These are phyloP conservation scores for Artibeus jamaicensis DNA, from an alignment of 2,797 vertebrate species.

Conservation along the genomic window DNA sequence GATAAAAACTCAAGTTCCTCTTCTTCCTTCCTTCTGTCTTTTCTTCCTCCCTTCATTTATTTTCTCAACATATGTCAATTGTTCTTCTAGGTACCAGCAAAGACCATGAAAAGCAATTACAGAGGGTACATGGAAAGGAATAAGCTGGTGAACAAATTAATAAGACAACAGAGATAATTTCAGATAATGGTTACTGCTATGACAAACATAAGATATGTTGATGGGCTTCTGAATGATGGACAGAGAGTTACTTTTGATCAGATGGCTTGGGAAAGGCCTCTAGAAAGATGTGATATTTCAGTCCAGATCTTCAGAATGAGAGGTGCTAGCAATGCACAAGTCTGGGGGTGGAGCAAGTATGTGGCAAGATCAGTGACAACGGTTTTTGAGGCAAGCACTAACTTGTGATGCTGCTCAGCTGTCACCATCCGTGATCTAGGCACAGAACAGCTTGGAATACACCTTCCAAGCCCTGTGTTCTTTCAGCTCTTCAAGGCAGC, in stretches of 20 bases:
- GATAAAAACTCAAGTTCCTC: not conserved
- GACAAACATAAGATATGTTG: not conserved
- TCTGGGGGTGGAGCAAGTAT: accelerated
- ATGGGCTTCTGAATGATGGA: no score
- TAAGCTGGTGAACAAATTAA: not conserved
- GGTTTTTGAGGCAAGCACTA: accelerated
- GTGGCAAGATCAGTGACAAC: accelerated
- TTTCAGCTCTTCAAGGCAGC: not conserved
- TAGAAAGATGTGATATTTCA: not conserved
- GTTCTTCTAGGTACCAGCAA: not conserved
- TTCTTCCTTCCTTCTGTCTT: not conserved
- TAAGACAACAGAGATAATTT: not conserved
- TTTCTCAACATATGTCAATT: not conserved
- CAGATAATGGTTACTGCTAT: not conserved
- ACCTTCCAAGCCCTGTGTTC: not conserved
- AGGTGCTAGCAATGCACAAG: not conserved
- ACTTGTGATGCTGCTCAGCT: accelerated
- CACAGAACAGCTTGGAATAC: not conserved
- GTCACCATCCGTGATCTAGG: not conserved
- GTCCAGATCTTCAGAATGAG: not conserved
- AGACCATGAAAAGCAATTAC: not conserved
- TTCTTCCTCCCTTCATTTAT: not conserved
- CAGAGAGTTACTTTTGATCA: not conserved
- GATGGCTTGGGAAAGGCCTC: not conserved
- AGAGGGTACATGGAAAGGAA: not conserved